Evolutionary conservation across 2,888 invertebrate genomes (phyloP).

Genomic region (Formica aserva): DNA sequence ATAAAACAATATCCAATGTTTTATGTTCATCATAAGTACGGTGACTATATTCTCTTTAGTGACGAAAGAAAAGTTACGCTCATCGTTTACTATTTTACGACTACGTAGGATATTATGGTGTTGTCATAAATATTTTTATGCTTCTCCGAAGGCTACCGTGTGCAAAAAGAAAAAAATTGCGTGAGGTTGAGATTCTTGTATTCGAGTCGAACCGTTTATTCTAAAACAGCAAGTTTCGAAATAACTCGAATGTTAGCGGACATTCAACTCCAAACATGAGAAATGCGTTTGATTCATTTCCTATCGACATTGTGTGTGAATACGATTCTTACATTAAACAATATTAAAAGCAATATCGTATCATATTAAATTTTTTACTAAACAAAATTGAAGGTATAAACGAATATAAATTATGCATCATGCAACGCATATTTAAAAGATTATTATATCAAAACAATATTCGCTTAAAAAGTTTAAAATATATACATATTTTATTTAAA

Average conservation of each 20-base stretch:
- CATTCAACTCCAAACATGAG: background rate
- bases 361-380: background rate
- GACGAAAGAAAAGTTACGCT: background rate
- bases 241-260: background rate
- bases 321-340: background rate
- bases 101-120: background rate
- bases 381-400: background rate
- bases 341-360: background rate
- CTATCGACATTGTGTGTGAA: background rate
- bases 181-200: background rate
- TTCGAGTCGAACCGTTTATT: background rate
- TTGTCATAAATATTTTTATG: conserved; percentile 27
- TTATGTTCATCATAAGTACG: background rate
- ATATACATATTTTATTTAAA: background rate
- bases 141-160: background rate
- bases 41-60: background rate
- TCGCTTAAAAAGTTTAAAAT: background rate
- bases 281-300: background rate
- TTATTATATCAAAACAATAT: background rate
- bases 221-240: background rate
- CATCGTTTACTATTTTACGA: background rate
- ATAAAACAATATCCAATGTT: conserved; percentile 4
- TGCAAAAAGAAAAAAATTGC: background rate
- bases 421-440: background rate
- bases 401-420: background rate